Base-by-base conservation (phyloP, 2,113 vertebrate genomes). In the Lonchura striata region DNA sequence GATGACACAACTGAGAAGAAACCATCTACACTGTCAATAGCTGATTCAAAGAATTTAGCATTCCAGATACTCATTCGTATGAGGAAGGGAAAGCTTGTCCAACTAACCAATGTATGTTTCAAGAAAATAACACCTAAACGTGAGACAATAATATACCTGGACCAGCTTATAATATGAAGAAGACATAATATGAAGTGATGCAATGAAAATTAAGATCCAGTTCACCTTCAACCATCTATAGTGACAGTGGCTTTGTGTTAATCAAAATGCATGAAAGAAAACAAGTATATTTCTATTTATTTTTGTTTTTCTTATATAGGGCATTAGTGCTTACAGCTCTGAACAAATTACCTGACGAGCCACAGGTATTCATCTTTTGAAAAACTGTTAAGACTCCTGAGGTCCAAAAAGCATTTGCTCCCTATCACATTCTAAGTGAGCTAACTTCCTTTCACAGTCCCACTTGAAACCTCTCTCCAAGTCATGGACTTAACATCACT, bases 1-100 rank as follows among this genome's bases (percentile, higher is more conserved):
- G 42, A 56, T 59, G 46, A 10, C 21, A 22, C 12, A 79, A 24
- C 1, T 28, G 17, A 13, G 69, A 71, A 71, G 63, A 63, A 76
- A 37, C 23, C 18, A 53, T 4, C 44, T 50, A 41, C 0, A 0
- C 2, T 63, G n/a, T 35, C 46, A 83, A 33, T 2, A 70, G 37
- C 15, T 56, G 37, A 47, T 47, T 37, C 2, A 46, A 13, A 74
- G 57, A 77, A 81, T 17, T 59, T 31, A n/a, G 5, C 37, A 39
- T 10, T 68, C 24, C 39, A 84, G 50, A 56, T 33, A 47, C 6
- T 75, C 31, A 49, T 27, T 44, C 2, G 2, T 6, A n/a, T 2
- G 11, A 90, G 59, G 35, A 92, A 78, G 13, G 31, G 18, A 86
- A 44, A 86, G 37, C 21, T 69, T 44, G n/a, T 41, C 39, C 47